phyloP scores from a whole-genome alignment of 2,797 vertebrate genomes.

The Parauchenoglanis punctatus region DNA sequence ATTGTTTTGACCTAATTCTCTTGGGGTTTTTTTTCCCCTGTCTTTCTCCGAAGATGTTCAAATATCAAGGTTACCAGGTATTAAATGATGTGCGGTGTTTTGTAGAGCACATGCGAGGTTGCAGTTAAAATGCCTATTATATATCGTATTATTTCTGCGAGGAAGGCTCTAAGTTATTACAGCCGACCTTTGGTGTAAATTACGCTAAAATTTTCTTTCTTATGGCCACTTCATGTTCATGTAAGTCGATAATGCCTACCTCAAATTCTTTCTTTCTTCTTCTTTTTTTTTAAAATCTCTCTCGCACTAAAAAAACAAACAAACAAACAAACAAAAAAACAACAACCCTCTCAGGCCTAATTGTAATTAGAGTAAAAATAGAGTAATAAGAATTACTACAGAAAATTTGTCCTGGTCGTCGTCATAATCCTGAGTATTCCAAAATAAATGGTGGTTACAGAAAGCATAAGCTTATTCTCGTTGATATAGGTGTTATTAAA shows the following conservation, averaged over 20 bases:
- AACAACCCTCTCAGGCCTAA: neutral
- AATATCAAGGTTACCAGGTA: neutral
- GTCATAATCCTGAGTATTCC: neutral
- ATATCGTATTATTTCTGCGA: neutral
- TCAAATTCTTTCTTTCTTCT: neutral
- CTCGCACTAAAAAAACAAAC: neutral
- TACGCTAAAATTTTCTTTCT: neutral
- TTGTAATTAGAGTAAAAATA: neutral
- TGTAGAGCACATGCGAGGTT: neutral
- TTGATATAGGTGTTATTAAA: constrained; percentile 9
- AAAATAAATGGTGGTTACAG: neutral
- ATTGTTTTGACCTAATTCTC: neutral
- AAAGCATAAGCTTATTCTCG: neutral
- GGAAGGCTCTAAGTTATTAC: neutral
- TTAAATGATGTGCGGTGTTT: neutral
- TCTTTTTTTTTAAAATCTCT: neutral
- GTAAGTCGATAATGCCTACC: neutral
- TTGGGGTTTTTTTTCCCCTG: neutral
- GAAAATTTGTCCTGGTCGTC: neutral
- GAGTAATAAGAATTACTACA: neutral
- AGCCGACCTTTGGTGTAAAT: neutral
- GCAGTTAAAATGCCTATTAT: neutral
- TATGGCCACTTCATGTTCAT: neutral
- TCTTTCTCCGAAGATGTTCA: neutral
- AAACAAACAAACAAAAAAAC: neutral